Evolutionary conservation across 2,113 vertebrate species (phyloP), one percentile per base, ranked within the genome.

Genomic region (Pelvicachromis taeniatus): DNA sequence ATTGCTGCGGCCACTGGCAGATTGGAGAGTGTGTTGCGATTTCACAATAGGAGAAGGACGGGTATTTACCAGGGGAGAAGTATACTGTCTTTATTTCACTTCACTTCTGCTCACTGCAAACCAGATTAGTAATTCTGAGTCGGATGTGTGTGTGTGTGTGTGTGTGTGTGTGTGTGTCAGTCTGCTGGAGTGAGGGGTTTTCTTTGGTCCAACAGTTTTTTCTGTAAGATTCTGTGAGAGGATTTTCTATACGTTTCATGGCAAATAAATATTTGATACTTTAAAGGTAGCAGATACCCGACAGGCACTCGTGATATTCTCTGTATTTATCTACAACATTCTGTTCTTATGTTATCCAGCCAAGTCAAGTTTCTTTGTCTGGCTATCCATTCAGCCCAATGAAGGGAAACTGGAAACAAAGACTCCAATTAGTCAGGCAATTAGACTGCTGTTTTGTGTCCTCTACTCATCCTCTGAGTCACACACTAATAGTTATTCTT

Each of bases 391-490:
- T 91, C 84, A 87, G 78, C 81, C 82, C 88, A 89, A 87, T 88
- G 87, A 92, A 89, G 79, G 80, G 90, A 92, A 87, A 78, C 84
- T 88, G 75, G 85, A 95, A 92, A 94, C 94, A 91, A 90, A 93
- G 93, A 82, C 90, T 89, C 89, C 88, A 96, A 95, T 96, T 95
- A 95, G 93, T 90, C 92, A 89, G 81, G 90, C 94, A 95, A 95
- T 96, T 95, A 96, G 84, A 91, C 90, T 85, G 88, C 80, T 87
- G 89, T 94, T 90, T 85, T 90, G 85, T 89, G 80, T 89, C 88
- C 90, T 91, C 84, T 77, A 56, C 80, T 87, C 92, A 87, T 90
- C 87, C 85, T 91, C 85, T 78, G 82, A 89, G 84, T 90, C 92
- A 73, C 86, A 85, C 65, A 19, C 85, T 93, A 95, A 92, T 90